These are phyloP conservation scores for Tangara arthus DNA, from an alignment of 2,797 vertebrate genomes.

Conservation along the genomic window DNA sequence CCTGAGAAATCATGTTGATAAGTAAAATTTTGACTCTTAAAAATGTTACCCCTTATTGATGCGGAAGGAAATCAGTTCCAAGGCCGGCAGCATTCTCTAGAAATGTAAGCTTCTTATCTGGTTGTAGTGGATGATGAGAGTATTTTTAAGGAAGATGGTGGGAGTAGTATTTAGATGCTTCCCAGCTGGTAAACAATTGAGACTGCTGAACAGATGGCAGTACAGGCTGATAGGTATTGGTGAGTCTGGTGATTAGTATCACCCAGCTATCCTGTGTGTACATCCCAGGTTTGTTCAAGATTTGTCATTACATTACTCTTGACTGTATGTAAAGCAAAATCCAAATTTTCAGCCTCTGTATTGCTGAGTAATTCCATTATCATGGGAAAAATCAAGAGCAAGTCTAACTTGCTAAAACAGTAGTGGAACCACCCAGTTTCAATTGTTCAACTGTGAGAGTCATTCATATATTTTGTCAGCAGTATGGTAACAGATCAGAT, in stretches of 20 bases:
- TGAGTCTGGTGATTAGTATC: not conserved
- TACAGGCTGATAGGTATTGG: not conserved
- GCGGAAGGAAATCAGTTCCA: not conserved
- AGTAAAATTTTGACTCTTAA: not conserved
- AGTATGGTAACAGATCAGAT: not conserved
- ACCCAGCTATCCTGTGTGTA: not conserved
- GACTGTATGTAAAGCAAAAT: not conserved
- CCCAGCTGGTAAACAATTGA: not conserved
- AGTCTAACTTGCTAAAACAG: not conserved
- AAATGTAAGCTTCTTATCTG: not conserved
- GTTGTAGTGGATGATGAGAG: not conserved
- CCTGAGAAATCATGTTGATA: not conserved
- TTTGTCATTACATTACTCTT: not conserved
- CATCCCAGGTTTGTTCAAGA: not conserved
- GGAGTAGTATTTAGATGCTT: not conserved
- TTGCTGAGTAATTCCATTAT: not conserved
- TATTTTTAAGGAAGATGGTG: not conserved
- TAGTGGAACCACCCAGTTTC: not conserved
- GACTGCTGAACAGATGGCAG: not conserved
- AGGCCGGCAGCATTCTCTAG: not conserved
- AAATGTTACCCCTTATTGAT: not conserved
- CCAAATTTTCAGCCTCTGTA: not conserved
- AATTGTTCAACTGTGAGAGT: not conserved
- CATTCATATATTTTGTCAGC: not conserved
- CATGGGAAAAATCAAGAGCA: not conserved